phyloP scores from a whole-genome alignment of 2,797 vertebrate species.

The Petrocephalus sullivani region DNA sequence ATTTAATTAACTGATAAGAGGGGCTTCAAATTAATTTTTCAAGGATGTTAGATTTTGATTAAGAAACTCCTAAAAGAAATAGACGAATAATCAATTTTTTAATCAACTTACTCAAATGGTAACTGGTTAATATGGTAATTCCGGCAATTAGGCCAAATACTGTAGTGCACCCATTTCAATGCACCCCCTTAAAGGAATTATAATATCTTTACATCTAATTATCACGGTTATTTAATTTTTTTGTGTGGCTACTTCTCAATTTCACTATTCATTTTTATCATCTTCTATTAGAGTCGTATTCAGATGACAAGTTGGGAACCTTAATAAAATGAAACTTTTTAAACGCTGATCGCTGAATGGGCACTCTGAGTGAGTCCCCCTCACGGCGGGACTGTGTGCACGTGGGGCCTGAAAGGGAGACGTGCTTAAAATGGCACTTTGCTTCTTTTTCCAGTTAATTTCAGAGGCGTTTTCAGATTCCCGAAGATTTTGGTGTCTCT shows the following conservation, averaged over 20 bases:
- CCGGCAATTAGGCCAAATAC: constrained; percentile 77
- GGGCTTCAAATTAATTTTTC: constrained; percentile 99
- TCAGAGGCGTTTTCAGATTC: constrained; percentile 56
- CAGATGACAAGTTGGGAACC: constrained; percentile 59
- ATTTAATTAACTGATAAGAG: constrained; percentile 99
- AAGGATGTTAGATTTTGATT: constrained; percentile 99
- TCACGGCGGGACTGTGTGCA: constrained; percentile 41
- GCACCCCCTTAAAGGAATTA: constrained; percentile 72
- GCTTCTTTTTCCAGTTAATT: constrained; percentile 52
- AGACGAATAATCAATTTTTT: constrained; percentile 82
- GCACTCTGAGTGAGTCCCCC: constrained; percentile 45
- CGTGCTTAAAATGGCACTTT: constrained; percentile 29
- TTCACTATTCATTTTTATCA: constrained; percentile 54
- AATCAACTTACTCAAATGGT: constrained; percentile 79
- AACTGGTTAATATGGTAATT: constrained; percentile 83
- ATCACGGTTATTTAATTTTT: constrained; percentile 69
- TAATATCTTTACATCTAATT: constrained; percentile 79
- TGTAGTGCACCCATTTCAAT: constrained; percentile 72
- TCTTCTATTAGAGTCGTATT: constrained; percentile 54
- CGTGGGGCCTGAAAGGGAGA: neutral
- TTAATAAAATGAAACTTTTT: constrained; percentile 61
- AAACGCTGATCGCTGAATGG: constrained; percentile 50
- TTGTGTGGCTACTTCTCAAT: constrained; percentile 71
- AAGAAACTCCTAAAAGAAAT: constrained; percentile 88
- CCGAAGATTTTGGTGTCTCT: constrained; percentile 43